A percentile compares a stretch with the other conserved stretches of the same genome.
Conservation (phyloP, 37 sponge, comb jelly and placozoan genomes). For the Hormiphora californensis region DNA sequence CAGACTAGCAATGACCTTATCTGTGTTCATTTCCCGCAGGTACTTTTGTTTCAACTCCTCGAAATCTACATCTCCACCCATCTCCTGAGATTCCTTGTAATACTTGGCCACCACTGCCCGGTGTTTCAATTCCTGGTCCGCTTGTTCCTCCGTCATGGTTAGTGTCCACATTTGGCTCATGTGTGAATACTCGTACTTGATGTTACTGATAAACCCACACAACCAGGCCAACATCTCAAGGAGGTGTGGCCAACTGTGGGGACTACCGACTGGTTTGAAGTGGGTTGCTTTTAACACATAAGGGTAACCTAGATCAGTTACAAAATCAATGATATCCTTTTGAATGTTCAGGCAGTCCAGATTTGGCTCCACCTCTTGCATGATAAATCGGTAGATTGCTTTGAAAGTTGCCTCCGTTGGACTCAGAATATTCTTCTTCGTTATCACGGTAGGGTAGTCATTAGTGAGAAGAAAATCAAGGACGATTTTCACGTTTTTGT, state of each 20-base stretch:
- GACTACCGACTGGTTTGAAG: constrained; percentile 45
- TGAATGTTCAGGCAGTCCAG: neutral
- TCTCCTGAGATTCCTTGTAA: constrained; percentile 33
- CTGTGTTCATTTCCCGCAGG: neutral
- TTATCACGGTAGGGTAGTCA: constrained; percentile 12
- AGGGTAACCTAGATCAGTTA: neutral
- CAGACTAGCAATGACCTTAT: neutral
- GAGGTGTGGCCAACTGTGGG: constrained; percentile 25
- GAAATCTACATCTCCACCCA: neutral
- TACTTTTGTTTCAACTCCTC: neutral
- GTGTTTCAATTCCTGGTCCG: constrained; percentile 21
- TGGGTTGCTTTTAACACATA: neutral
- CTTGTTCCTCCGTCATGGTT: constrained; percentile 5
- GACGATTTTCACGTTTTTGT: neutral
- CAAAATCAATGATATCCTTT: neutral
- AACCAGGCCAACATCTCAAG: neutral
- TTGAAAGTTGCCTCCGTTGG: constrained; percentile 46
- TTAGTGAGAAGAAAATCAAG: constrained; percentile 18
- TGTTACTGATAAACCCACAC: neutral
- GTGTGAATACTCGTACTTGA: neutral
- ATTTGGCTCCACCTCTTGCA: neutral
- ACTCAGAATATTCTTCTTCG: constrained; percentile 31
- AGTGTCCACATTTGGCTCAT: neutral
- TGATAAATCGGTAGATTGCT: neutral
- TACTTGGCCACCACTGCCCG: neutral